Evolutionary conservation across 2,113 vertebrate species (phyloP).

Genomic region (Brachyhypopomus occidentalis): DNA sequence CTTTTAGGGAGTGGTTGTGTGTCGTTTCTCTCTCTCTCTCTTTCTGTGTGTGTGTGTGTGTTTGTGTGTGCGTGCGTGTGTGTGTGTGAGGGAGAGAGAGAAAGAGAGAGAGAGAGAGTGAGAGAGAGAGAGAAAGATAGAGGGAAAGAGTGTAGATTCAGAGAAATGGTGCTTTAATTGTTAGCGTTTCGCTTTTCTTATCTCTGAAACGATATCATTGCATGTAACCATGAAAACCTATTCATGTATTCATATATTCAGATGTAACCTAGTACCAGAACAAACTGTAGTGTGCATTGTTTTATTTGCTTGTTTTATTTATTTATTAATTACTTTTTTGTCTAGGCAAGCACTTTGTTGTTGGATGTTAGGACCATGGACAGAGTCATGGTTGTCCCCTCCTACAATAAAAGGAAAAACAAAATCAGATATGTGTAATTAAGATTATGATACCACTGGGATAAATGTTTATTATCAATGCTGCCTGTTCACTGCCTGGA

Average conservation of each 20-base stretch:
- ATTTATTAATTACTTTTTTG: too few relatives aligned
- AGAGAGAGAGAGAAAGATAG: not conserved
- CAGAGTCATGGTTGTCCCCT: constrained; percentile 9
- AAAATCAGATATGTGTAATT: too few relatives aligned
- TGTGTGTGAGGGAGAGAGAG: not conserved
- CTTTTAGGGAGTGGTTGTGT: constrained; percentile 44
- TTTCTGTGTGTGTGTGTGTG: not conserved
- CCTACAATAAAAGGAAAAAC: not conserved
- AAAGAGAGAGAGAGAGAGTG: constrained; percentile 1
- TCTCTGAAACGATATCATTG: too few relatives aligned
- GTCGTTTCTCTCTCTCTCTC: too few relatives aligned
- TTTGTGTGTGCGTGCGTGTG: not conserved
- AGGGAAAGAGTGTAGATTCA: not conserved
- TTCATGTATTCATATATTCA: not conserved
- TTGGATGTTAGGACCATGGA: constrained; percentile 40
- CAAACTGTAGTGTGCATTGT: not conserved
- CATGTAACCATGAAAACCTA: not conserved
- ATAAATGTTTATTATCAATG: not conserved
- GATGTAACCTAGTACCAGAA: not conserved
- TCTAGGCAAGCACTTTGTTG: not conserved
- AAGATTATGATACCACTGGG: not conserved
- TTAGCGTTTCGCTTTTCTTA: not conserved
- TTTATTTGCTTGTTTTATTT: too few relatives aligned
- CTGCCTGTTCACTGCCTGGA: not conserved
- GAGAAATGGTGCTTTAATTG: constrained; percentile 17